Base-by-base conservation (phyloP, 2,888 invertebrate species). In the Catonia carolina region DNA sequence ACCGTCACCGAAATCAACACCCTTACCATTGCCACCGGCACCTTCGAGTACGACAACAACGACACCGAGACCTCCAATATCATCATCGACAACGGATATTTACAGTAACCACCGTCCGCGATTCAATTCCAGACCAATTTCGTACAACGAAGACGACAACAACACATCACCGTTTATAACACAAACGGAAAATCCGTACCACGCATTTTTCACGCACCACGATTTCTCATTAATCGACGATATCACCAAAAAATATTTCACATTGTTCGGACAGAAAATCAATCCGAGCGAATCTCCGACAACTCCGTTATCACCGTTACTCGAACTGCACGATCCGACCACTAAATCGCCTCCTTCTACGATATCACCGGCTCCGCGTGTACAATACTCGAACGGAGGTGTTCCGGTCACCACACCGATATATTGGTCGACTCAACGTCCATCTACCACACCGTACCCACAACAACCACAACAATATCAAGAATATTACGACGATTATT, bases 181-280 rank as follows among this genome's bases (percentile, higher is more conserved):
- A 6, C 67, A 64, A 49, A 81, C 82, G 6, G 73, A 78, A 15
- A 78, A 77, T 66, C 78, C 81, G 6, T 75, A 80, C 69, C 77
- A 83, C 65, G 77, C 78, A 33, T 83, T 82, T 70, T 83, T 84
- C 71, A 83, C 84, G 12, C 81, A 82, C 68, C 84, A 84, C 61
- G 78, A 80, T 68, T 78, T 84, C 66, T 77, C 79, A 55, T 78
- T 81, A 61, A 75, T 85, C 60, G 85, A 86, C 65, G 85, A 86
- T 66, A 84, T 83, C 55, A 85, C 86, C 2, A 83, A 82, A 68
- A 84, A 85, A 66, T 85, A 85, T 55, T 86, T 85, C 67, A 85
- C 84, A 23, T 79, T 83, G 63, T 86, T 86, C 67, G 87, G 84
- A 1, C 83, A 82, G 71, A 87, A 84, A 70, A 70, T 84, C 27